Evolutionary conservation across 2,797 vertebrate species (phyloP).

Genomic region (Momotus momota): DNA sequence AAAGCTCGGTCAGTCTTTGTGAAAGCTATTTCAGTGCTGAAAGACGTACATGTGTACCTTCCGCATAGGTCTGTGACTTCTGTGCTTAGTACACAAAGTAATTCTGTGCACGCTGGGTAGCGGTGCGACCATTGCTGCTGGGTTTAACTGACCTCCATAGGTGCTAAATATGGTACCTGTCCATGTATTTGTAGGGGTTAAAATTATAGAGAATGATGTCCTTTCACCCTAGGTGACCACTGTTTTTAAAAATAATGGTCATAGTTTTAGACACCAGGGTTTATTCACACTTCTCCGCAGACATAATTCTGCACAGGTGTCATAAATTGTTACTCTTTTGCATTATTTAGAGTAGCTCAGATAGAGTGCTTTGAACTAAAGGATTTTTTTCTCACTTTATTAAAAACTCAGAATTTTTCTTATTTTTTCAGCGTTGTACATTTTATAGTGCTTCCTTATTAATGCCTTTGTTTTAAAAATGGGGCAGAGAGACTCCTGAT

Average conservation of each 20-base stretch:
- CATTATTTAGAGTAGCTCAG: constrained; percentile 63
- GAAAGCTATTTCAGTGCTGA: background rate
- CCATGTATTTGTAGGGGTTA: background rate
- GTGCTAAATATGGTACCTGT: background rate
- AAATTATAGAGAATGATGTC: background rate
- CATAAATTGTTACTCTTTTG: constrained; percentile 30
- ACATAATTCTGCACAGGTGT: background rate
- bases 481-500: constrained; percentile 81
- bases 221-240: background rate
- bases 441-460: constrained; percentile 77
- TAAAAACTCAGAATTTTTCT: constrained; percentile 72
- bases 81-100: background rate
- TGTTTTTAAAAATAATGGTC: constrained; percentile 7
- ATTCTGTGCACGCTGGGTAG: background rate
- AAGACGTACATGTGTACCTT: background rate
- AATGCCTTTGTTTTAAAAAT: constrained; percentile 82
- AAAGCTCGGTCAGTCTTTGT: background rate
- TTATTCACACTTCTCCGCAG: constrained; percentile 8
- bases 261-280: background rate
- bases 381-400: constrained; percentile 51
- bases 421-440: constrained; percentile 68
- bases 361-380: constrained; percentile 59
- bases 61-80: background rate
- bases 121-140: background rate
- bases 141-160: background rate